phyloP scores from a whole-genome alignment of 2,797 vertebrate genomes.

The Clarias laeviceps region DNA sequence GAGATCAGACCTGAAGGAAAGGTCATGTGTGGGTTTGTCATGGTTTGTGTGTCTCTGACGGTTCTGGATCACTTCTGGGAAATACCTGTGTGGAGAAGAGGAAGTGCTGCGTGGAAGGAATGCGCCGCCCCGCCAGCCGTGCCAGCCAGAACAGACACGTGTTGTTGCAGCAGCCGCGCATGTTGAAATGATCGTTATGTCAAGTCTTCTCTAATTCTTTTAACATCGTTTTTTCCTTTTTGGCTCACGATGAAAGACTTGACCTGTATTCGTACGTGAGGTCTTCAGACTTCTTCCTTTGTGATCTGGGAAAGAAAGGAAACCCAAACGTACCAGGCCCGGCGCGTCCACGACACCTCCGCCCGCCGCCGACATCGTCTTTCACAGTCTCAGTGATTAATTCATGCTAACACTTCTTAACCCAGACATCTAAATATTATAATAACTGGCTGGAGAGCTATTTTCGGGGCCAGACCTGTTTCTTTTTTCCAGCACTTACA shows the following conservation, averaged over 20 bases:
- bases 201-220: neutral
- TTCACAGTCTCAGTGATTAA: conserved; percentile 17
- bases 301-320: conserved; percentile 13
- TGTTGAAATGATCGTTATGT: conserved; percentile 2
- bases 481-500: conserved; percentile 33
- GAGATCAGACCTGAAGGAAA: neutral
- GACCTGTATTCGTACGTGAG: neutral
- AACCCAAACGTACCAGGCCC: neutral
- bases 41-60: neutral
- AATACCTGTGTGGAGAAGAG: conserved; percentile 55
- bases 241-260: neutral
- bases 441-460: conserved; percentile 42
- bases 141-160: conserved; percentile 54
- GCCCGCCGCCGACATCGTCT: conserved; percentile 33
- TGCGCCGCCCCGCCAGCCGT: conserved; percentile 49
- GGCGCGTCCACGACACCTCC: conserved; percentile 24
- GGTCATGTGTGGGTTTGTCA: neutral
- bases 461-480: conserved; percentile 30
- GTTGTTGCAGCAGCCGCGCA: conserved; percentile 32
- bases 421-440: conserved; percentile 46
- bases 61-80: conserved; percentile 46
- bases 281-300: conserved; percentile 4
- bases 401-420: conserved; percentile 18
- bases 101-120: conserved; percentile 59
- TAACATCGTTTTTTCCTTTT: neutral